These are phyloP conservation scores for Catharus bicknelli DNA, from an alignment of 2,113 vertebrate genomes.

Conservation along the genomic window DNA sequence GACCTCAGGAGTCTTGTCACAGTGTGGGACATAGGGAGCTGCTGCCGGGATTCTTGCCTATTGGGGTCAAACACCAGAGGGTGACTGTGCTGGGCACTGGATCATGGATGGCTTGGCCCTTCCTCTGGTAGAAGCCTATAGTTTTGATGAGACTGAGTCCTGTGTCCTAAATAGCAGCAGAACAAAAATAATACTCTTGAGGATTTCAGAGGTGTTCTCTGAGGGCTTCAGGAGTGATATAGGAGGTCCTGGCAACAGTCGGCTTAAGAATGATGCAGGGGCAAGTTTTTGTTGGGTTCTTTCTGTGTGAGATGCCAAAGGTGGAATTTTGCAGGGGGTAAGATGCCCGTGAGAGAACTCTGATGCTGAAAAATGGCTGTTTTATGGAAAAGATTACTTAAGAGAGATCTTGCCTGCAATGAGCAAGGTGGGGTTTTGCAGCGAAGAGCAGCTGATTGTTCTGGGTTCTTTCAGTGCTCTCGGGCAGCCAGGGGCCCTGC, in stretches of 20 bases:
- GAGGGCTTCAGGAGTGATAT: background rate
- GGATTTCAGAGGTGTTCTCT: background rate
- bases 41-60: rapidly evolving
- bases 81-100: background rate
- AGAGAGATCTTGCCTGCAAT: background rate
- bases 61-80: background rate
- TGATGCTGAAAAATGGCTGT: background rate
- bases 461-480: background rate
- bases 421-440: background rate
- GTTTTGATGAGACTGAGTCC: background rate
- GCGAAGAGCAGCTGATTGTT: background rate
- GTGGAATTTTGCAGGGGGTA: background rate
- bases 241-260: background rate
- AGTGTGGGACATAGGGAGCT: background rate
- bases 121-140: background rate
- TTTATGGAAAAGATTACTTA: background rate
- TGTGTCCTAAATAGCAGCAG: background rate
- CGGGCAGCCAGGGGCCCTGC: rapidly evolving
- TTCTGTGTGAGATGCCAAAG: background rate
- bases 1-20: background rate
- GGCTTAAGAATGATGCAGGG: rapidly evolving
- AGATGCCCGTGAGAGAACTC: background rate
- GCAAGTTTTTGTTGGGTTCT: too few relatives aligned
- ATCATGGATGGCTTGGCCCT: rapidly evolving
- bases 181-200: background rate